Percentiles rank a stretch among this genome's conserved stretches.
phyloP scores from a whole-genome alignment of 1,140 invertebrate genomes.

The Drosophila pandora region DNA sequence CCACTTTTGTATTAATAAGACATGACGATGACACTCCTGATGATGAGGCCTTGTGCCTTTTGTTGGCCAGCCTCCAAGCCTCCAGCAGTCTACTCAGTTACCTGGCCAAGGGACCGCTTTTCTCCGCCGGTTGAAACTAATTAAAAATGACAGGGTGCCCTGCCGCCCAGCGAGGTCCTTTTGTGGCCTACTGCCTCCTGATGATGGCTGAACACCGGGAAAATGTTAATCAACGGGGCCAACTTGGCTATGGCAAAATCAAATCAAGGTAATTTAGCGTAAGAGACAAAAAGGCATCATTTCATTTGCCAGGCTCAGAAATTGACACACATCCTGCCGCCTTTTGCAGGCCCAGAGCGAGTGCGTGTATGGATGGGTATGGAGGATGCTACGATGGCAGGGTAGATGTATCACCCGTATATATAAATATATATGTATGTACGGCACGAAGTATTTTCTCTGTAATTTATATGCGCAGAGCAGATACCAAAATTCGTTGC shows the following conservation, averaged over 20 bases:
- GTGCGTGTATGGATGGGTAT: constrained; percentile 2
- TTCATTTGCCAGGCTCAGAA: constrained; percentile 56
- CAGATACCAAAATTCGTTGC: constrained; percentile 42
- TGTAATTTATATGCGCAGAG: constrained; percentile 57
- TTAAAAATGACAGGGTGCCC: constrained; percentile 68
- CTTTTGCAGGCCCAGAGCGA: neutral
- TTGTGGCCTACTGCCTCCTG: constrained; percentile 16
- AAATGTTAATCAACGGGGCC: constrained; percentile 50
- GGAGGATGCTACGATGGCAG: neutral
- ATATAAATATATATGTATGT: neutral
- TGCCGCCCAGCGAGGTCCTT: constrained; percentile 24
- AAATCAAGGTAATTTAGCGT: constrained; percentile 82
- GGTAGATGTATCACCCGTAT: neutral
- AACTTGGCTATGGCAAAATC: constrained; percentile 56
- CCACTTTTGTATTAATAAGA: constrained; percentile 80
- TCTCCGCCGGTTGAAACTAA: constrained; percentile 51
- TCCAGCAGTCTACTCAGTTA: constrained; percentile 9
- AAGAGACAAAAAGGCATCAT: constrained; percentile 78
- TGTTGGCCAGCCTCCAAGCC: constrained; percentile 42
- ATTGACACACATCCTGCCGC: constrained; percentile 35
- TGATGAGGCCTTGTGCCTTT: constrained; percentile 34
- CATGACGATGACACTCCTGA: constrained; percentile 47
- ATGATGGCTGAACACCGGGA: constrained; percentile 23
- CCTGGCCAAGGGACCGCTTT: constrained; percentile 16
- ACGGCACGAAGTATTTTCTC: constrained; percentile 33